phyloP scores from a whole-genome alignment of 2,888 invertebrate genomes.

The Drosophila picticornis region DNA sequence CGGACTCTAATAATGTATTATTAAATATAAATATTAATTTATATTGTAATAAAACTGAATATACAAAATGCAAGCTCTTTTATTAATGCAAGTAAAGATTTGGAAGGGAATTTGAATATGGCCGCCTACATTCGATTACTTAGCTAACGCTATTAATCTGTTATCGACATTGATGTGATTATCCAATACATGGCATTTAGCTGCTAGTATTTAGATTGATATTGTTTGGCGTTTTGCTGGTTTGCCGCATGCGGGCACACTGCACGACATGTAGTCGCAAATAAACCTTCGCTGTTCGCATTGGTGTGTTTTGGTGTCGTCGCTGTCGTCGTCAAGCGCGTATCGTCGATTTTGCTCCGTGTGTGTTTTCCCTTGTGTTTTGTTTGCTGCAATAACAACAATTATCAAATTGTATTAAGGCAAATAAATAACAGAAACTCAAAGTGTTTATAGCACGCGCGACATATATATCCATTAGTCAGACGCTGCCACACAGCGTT shows the following conservation, averaged over 20 bases:
- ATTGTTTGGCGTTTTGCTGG: conserved; percentile 6
- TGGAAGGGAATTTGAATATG: background rate
- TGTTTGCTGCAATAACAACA: conserved; percentile 30
- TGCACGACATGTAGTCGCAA: conserved; percentile 24
- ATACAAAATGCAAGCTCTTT: conserved; percentile 37
- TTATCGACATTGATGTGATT: background rate
- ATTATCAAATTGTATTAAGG: conserved; percentile 40
- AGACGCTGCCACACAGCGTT: conserved; percentile 4
- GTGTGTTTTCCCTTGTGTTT: conserved; percentile 33
- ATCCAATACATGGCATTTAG: background rate
- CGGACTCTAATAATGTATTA: conserved; percentile 76
- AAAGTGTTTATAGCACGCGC: conserved; percentile 28
- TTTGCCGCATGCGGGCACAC: conserved; percentile 30
- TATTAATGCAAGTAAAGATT: background rate
- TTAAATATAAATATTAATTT: conserved; percentile 79
- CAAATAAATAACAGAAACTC: conserved; percentile 30
- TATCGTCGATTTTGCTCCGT: conserved; percentile 29
- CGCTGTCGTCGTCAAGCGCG: conserved; percentile 52
- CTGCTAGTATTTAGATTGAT: background rate
- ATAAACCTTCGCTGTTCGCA: conserved; percentile 34
- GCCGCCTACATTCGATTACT: too few species aligned
- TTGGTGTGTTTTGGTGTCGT: conserved; percentile 52
- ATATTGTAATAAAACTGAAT: conserved; percentile 77
- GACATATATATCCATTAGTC: conserved; percentile 13
- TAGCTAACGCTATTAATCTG: background rate